Percentiles rank a stretch among this genome's conserved stretches.
These are phyloP conservation scores for Lasioglossum leucozonium DNA, from an alignment of 2,888 invertebrate species.

Conservation along the genomic window DNA sequence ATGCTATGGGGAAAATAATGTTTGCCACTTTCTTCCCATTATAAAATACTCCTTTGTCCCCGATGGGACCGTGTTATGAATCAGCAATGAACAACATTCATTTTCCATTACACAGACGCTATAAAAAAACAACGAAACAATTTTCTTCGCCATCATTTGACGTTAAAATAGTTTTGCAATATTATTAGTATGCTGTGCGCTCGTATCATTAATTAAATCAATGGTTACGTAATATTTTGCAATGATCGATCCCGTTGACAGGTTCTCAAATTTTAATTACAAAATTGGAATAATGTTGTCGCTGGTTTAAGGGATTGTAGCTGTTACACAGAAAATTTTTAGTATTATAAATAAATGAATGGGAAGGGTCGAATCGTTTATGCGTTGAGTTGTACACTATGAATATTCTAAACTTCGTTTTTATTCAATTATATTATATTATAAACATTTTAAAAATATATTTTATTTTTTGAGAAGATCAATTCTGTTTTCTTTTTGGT, in stretches of 20 bases:
- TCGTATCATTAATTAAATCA: background rate
- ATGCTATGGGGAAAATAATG: constrained; percentile 24
- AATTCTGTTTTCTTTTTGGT: background rate
- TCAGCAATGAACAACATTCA: background rate
- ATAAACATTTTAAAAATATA: too few relatives aligned
- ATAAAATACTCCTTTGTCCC: constrained; percentile 16
- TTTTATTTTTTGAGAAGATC: background rate
- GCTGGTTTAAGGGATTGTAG: background rate
- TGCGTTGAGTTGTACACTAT: too few relatives aligned
- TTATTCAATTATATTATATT: too few relatives aligned
- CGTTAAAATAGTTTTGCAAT: background rate
- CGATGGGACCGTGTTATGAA: background rate
- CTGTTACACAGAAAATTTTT: background rate
- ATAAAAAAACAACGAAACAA: background rate
- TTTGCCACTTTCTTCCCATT: constrained; percentile 16
- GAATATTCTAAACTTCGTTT: too few relatives aligned
- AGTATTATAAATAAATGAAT: too few relatives aligned
- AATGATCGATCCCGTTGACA: background rate
- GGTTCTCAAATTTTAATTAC: background rate
- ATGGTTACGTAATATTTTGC: background rate
- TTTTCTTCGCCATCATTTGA: background rate
- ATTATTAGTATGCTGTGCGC: background rate
- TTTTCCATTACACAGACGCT: background rate
- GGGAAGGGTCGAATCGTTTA: too few relatives aligned
- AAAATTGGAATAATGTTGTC: background rate